Evolutionary conservation across 2,888 invertebrate genomes (phyloP).

Genomic region (Morpho deidamia): DNA sequence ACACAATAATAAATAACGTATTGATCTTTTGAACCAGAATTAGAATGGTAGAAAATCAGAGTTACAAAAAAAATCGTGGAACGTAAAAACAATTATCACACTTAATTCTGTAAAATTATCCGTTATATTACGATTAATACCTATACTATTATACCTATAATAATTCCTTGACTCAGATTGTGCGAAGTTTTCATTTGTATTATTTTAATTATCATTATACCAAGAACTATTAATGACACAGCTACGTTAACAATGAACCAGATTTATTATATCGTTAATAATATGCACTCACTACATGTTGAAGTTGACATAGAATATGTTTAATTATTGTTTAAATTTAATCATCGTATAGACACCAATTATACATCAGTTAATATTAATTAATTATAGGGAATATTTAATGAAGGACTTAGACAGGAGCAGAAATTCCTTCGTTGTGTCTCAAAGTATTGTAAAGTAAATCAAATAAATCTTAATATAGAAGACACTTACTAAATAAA

Average conservation of each 20-base stretch:
- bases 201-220: slow-evolving; percentile 39
- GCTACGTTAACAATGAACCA: slow-evolving; percentile 63
- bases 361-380: slow-evolving; percentile 46
- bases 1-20: slow-evolving; percentile 3
- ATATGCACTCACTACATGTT: slow-evolving; percentile 51
- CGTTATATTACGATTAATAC: slow-evolving; percentile 43
- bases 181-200: slow-evolving; percentile 69
- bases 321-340: slow-evolving; percentile 43
- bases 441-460: slow-evolving; percentile 37
- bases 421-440: slow-evolving; percentile 61
- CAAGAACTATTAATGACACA: slow-evolving; percentile 54
- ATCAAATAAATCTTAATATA: slow-evolving; percentile 38
- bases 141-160: slow-evolving; percentile 62
- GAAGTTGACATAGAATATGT: slow-evolving; percentile 43
- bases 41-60: slow-evolving; percentile 1
- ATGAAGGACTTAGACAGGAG: slow-evolving; percentile 36
- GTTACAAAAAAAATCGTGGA: not conserved
- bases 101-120: slow-evolving; percentile 38
- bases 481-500: slow-evolving; percentile 70
- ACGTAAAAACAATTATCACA: slow-evolving; percentile 35
- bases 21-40: not conserved
- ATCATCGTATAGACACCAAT: slow-evolving; percentile 70
- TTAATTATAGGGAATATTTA: slow-evolving; percentile 48
- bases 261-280: slow-evolving; percentile 30
- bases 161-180: slow-evolving; percentile 71